These are phyloP conservation scores for Umimayanthus chanpuru DNA, from an alignment of 92 coral and sea anemone species.

Conservation along the genomic window DNA sequence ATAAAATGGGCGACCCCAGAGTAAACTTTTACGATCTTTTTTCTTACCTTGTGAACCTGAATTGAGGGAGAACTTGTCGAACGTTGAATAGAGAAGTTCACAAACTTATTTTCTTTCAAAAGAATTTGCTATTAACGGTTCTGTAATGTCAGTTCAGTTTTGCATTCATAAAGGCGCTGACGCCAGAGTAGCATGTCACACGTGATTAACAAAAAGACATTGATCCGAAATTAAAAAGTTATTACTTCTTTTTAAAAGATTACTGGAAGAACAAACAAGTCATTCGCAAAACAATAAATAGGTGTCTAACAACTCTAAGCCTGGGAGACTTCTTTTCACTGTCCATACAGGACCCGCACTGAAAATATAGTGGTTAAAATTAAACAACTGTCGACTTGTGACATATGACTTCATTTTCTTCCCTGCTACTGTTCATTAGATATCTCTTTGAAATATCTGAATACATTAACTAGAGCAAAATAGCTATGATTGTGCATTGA, in stretches of 20 bases:
- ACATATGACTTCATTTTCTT: conserved; percentile 15
- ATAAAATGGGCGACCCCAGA: not conserved
- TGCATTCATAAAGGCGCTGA: conserved; percentile 17
- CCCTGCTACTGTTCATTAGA: not conserved
- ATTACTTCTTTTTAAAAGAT: conserved; percentile 83
- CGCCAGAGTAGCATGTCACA: conserved; percentile 67
- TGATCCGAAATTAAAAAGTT: conserved; percentile 95
- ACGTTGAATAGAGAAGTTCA: not conserved
- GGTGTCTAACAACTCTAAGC: conserved; percentile 28
- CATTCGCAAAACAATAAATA: conserved; percentile 53
- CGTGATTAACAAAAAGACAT: conserved; percentile 75
- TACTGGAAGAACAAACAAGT: conserved; percentile 73
- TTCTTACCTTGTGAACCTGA: conserved; percentile 20
- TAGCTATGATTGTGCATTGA: conserved; percentile 12
- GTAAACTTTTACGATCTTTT: not conserved
- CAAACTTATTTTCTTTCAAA: conserved; percentile 32
- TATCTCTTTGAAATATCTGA: conserved; percentile 25
- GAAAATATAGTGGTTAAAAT: conserved; percentile 10
- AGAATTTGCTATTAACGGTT: conserved; percentile 44
- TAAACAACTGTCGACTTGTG: conserved; percentile 36
- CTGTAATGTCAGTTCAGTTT: conserved; percentile 15
- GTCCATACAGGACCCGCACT: not conserved
- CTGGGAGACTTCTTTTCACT: conserved; percentile 4
- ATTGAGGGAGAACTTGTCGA: conserved; percentile 1
- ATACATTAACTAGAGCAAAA: conserved; percentile 4